Evolutionary conservation across 92 coral and sea anemone genomes (phyloP), one percentile per base, ranked within the genome.

Genomic region (Pocillopora meandrina): DNA sequence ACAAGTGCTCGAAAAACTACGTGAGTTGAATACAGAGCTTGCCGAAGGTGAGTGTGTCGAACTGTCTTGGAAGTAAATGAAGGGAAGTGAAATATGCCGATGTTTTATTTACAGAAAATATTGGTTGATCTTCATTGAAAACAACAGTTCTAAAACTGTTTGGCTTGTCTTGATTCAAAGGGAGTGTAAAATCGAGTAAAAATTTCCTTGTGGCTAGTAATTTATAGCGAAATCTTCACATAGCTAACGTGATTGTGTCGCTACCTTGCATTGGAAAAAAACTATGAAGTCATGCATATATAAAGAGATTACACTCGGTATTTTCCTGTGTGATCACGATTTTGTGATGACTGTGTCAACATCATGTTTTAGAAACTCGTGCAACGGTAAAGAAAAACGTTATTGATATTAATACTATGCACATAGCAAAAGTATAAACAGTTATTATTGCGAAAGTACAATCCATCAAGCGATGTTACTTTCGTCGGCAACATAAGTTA

Each of bases 41-140:
- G 95, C 98, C 78, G 99, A 97, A 97, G 99, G 99, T 97, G 93
- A 84, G 98, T 65, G 59, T 56, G 65, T 74, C 17, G 9, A 19
- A 19, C 52, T 47, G 55, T 21, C 71, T 42, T 49, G 68, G 26
- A 2, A 16, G 26, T 56, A 19, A 61, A 31, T 67, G 16, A 65
- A 17, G 72, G 74, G 16, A 35, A 35, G 71, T 16, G 77, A 81
- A 72, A 63, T 83, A 63, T 74, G 64, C 23, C 0, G 26, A 34
- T 23, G 56, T 71, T 58, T 55, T 13, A 42, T 42, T 42, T 42
- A 42, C 52, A 58, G 64, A 67, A 36, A 36, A 59, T 60, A 33
- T 81, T 31, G 85, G 19, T 57, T 77, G 21, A 18, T 59, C 16
- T 33, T 58, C 10, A 69, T 13, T 68, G 69, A 16, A 42, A 42